Evolutionary conservation across 2,888 invertebrate genomes (phyloP), one percentile per base, ranked within the genome.

Genomic region (Pedicia rivosa): DNA sequence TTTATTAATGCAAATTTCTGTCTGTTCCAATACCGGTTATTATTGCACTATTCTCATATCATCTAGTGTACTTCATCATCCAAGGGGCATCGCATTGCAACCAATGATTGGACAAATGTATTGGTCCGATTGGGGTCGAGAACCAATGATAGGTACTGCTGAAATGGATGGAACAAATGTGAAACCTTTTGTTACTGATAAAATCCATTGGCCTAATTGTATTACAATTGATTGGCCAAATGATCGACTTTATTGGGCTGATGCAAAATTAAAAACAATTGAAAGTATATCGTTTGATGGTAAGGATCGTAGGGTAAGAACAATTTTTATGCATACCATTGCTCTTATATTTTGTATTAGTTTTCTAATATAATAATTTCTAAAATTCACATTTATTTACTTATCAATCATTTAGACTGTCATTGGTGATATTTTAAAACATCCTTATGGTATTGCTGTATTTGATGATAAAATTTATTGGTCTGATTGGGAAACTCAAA

Each of bases 401-500:
- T n/a, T n/a, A n/a, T n/a, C n/a, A n/a, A n/a, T n/a, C n/a, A n/a
- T n/a, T 20, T 20, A 35, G 19, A 28, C 35, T 19, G 20, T 25
- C 8, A 25, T 35, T 16, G 25, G 70, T 47, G 72, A 68, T n/a
- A 63, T 73, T 0, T 68, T 80, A 12, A 74, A 75, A 44, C 81
- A 83, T 55, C 91, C 92, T 0, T 87, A 79, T 57, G 74, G 84
- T 1, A 64, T 94, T 43, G 72, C 82, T 0, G 74, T 94, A 2
- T 92, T 91, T 54, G 91, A 91, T 60, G 79, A 88, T 57, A 69
- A 68, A 2, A 55, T 95, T 1, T 95, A 77, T 59, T 95, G 90
- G 88, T 84, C 84, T 29, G 91, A 95, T 55, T 86, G 83, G 83
- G 64, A 67, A 1, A 74, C 78, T 0, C 74, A 73, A 48, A 74